A percentile compares a stretch with the other conserved stretches of the same genome.
phyloP scores from a whole-genome alignment of 2,888 invertebrate species.

The Campaea margaritaria region DNA sequence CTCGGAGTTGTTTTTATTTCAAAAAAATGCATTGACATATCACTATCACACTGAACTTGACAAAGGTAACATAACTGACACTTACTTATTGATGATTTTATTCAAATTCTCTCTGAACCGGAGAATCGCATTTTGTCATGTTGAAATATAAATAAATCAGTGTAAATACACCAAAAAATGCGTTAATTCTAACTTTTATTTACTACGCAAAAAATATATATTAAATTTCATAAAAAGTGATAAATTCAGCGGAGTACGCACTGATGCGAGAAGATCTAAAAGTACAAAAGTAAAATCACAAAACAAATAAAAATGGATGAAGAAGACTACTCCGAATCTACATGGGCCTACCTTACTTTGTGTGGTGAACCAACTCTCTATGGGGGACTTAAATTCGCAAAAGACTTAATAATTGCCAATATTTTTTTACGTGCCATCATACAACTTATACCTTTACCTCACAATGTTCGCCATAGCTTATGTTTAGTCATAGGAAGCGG shows the following conservation, averaged over 20 bases:
- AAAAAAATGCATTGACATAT: too few relatives aligned
- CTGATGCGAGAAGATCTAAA: too few relatives aligned
- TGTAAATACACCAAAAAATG: too few relatives aligned
- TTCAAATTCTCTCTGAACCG: too few relatives aligned
- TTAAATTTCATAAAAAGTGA: not conserved
- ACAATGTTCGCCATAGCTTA: slow-evolving; percentile 76
- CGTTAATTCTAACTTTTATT: too few relatives aligned
- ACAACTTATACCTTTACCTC: slow-evolving; percentile 72
- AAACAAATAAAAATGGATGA: slow-evolving; percentile 62
- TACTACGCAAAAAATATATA: too few relatives aligned
- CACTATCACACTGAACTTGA: too few relatives aligned
- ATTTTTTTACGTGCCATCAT: slow-evolving; percentile 68
- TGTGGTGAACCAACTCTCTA: slow-evolving; percentile 79
- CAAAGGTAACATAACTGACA: too few relatives aligned
- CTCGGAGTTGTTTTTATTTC: too few relatives aligned
- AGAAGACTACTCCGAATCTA: slow-evolving; percentile 69
- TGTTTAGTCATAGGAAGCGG: slow-evolving; percentile 75
- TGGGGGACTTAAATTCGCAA: slow-evolving; percentile 80
- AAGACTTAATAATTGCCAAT: slow-evolving; percentile 79
- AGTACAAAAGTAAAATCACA: not conserved
- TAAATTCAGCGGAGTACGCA: not conserved
- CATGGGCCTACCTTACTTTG: slow-evolving; percentile 70
- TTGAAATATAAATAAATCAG: too few relatives aligned
- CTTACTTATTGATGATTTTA: too few relatives aligned
- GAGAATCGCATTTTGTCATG: too few relatives aligned